Percentiles rank a stretch among this genome's conserved stretches.
phyloP scores from a whole-genome alignment of 1,140 invertebrate species.

The Macrotrachela quadricornifera region DNA sequence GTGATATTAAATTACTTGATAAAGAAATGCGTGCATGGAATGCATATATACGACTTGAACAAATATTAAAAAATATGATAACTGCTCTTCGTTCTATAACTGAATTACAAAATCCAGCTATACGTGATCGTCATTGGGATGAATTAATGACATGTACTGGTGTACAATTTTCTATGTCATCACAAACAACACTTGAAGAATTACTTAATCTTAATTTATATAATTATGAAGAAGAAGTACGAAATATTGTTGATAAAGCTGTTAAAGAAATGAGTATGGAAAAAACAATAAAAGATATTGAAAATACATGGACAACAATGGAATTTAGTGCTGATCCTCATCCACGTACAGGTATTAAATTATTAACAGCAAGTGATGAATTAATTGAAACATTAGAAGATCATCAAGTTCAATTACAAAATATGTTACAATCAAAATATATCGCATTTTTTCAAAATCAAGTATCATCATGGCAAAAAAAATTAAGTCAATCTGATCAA shows the following conservation, averaged over 20 bases:
- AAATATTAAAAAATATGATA: conserved; percentile 69
- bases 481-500: not conserved
- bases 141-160: not conserved
- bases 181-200: not conserved
- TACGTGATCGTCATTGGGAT: not conserved
- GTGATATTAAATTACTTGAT: conserved; percentile 63
- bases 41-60: conserved; percentile 56
- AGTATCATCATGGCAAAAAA: not conserved
- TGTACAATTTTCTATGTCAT: not conserved
- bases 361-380: not conserved
- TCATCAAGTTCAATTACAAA: not conserved
- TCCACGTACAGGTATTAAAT: not conserved
- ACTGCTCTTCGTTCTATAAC: conserved; percentile 44
- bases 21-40: conserved; percentile 72
- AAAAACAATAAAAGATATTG: not conserved
- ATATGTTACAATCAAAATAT: not conserved
- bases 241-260: not conserved
- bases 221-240: not conserved
- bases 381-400: not conserved
- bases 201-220: not conserved
- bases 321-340: not conserved
- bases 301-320: conserved; percentile 28
- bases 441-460: not conserved
- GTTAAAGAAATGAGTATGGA: not conserved
- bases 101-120: not conserved